Evolutionary conservation across 2,888 invertebrate genomes (phyloP), one percentile per base, ranked within the genome.

Genomic region (Apoderus coryli): DNA sequence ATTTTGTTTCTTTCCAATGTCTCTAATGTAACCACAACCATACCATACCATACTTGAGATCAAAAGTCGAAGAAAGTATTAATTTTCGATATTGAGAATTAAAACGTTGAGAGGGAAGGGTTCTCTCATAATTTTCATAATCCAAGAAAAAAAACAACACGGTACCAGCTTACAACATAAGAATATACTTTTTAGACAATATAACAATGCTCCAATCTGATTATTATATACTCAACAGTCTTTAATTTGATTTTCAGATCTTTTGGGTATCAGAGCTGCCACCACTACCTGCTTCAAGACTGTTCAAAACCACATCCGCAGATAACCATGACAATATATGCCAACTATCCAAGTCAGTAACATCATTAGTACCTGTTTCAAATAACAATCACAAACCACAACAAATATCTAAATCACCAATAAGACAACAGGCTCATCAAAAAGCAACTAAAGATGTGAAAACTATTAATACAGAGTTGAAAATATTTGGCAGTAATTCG

Each of bases 261-360:
- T 64, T 65, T 52, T 69, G 69, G 68, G 60, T 66, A 22, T 65
- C 67, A 24, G 67, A 66, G 34, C 47, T 59, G 31, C 57, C 60
- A 31, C 53, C 60, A 24, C 52, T 59, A 16, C 58, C 59, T 43
- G 61, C 50, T 46, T 59, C 56, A 44, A 58, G 42, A 31, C 38
- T 48, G 14, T 47, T 46, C 32, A 40, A 42, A 30, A 39, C 38
- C 9, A 33, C 31, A 14, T 9, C 11, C n/a, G 12, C 22, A 14
- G 27, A 16, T 12, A 16, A 16, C 5, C 29, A 15, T 7, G 27
- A 26, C 40, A 47, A 54, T 37, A 44, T 57, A 48, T 44, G 55
- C 40, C 52, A 58, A 37, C 45, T 59, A 12, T 35, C 55, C 60
- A 55, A 59, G 40, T 53, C 56, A 12, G 55, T 55, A 25, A 43